phyloP scores from a whole-genome alignment of 1,140 invertebrate species.

The Apocrypta bakeri region DNA sequence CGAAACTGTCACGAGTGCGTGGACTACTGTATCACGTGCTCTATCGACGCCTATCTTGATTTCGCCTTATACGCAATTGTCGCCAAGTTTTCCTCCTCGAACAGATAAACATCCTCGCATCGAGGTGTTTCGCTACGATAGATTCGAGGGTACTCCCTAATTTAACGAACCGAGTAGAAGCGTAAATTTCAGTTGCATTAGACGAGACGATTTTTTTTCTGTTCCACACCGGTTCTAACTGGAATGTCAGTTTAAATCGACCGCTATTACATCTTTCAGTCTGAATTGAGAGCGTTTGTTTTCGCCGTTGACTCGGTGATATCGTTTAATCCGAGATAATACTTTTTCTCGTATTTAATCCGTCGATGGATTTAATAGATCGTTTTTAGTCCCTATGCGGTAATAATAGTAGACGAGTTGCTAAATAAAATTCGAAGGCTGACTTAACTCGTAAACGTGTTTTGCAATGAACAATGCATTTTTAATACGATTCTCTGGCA shows the following conservation, averaged over 20 bases:
- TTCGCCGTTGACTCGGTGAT: no score
- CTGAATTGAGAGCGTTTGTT: background rate
- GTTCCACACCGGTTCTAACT: background rate
- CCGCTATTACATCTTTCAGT: background rate
- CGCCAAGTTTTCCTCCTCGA: background rate
- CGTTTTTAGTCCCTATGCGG: background rate
- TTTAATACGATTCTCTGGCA: background rate
- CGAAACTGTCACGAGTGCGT: background rate
- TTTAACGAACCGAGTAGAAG: no score
- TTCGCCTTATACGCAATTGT: background rate
- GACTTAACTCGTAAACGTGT: background rate
- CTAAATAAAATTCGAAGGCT: conserved; percentile 21
- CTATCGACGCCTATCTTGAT: background rate
- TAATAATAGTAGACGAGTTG: background rate
- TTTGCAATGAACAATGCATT: conserved; percentile 22
- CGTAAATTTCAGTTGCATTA: background rate
- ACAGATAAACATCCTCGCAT: background rate
- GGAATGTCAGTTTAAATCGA: background rate
- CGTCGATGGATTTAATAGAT: background rate
- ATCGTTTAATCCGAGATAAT: no score
- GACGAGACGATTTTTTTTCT: background rate
- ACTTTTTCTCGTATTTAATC: background rate
- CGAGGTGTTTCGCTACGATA: background rate
- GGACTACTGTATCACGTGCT: background rate
- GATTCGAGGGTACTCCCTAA: background rate